Conservation (phyloP, 1,140 invertebrate genomes). For the Marisa cornuarietis region DNA sequence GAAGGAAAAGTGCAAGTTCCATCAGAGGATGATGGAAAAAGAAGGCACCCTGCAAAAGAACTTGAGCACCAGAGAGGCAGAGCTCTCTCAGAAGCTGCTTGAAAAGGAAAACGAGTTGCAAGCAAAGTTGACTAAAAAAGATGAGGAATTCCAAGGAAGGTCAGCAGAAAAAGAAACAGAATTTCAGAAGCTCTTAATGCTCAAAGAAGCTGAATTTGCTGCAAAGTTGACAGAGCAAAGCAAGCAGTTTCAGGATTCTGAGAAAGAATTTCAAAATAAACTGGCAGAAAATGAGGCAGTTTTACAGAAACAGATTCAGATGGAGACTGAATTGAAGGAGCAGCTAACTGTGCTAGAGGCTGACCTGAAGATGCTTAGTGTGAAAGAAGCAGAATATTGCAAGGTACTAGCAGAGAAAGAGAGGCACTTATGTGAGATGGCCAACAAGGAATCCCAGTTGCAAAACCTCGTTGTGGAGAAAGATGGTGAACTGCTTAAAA, state of each 20-base stretch:
- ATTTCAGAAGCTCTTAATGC: too few relatives aligned
- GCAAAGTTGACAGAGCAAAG: too few relatives aligned
- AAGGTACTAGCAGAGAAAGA: neutral
- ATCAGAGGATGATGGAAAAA: conserved; percentile 10
- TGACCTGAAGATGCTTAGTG: neutral
- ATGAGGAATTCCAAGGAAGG: neutral
- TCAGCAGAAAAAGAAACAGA: too few relatives aligned
- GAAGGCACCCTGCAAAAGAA: neutral
- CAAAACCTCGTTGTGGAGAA: neutral
- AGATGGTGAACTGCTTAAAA: neutral
- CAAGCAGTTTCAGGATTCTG: too few relatives aligned
- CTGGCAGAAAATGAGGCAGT: neutral
- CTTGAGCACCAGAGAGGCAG: neutral
- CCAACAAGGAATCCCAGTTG: neutral
- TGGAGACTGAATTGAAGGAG: neutral
- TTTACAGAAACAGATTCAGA: neutral
- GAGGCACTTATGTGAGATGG: neutral
- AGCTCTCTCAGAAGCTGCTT: neutral
- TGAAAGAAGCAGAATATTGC: neutral
- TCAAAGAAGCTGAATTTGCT: too few relatives aligned
- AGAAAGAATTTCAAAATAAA: neutral
- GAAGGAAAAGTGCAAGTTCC: neutral
- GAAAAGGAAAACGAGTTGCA: neutral
- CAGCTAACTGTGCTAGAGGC: too few relatives aligned
- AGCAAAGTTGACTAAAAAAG: neutral